Base-by-base conservation (phyloP, 2,888 invertebrate species). In the Sinohyriopsis cumingii region DNA sequence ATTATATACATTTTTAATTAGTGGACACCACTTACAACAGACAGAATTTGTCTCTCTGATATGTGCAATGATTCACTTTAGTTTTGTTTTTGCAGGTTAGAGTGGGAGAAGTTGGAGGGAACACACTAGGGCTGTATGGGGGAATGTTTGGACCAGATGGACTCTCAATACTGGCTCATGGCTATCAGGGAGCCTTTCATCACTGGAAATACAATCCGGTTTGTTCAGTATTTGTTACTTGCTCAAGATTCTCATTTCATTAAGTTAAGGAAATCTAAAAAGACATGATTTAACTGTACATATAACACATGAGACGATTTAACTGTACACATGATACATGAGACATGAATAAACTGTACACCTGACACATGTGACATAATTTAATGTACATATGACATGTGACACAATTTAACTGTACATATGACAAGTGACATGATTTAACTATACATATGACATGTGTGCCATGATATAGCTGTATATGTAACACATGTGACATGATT, bases 121-220 rank as follows among this genome's bases (percentile, higher is more conserved):
- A 95, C 89, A 95, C 95, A 0, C 92, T 97, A n/a, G 98, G 98
- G 2, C 97, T 97, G 90, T 96, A 95, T 88, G 97, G 97, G 3
- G 95, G 95, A 67, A 93, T 94, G 87, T 95, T 90, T 75, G 93
- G 94, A 24, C 93, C 93, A 0, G 90, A 92, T 76, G 95, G 95
- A 0, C 89, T 92, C 45, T 92, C 92, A 1, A 93, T 98, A 66
- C 88, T 97, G 77, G 96, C 94, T 0, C 95, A 97, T 87, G 95
- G 96, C n/a, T 97, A 95, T 87, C 95, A 95, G 87, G 98, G 98
- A 0, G 95, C 96, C 3, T 94, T 98, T 84, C 97, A 97, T 88
- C 92, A 96, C 69, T 98, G 97, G 97, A 91, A 91, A 25, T 91
- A 92, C 76, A 90, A 92, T 75, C 86, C 92, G 83, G 90, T 89